Evolutionary conservation across 1,140 invertebrate species (phyloP), one percentile per base, ranked within the genome.

Genomic region (Caerostris extrusa): DNA sequence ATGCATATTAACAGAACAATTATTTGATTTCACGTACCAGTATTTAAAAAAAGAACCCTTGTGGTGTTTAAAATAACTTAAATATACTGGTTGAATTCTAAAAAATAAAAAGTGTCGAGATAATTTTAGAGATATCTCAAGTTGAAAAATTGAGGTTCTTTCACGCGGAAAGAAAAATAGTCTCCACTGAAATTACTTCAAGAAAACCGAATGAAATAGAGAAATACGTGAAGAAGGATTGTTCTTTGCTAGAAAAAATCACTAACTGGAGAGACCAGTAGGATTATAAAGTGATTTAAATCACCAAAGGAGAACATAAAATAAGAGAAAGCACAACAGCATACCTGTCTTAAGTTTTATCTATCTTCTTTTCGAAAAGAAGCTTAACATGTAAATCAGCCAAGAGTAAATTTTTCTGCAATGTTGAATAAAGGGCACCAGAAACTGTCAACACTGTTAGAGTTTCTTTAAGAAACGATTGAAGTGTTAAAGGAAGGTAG

Each of bases 241-340:
- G 71, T 34, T 50, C 53, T 77, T 77, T 50, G 53, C 71, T 12
- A 50, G 12, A 77, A 77, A 12, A 34, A 77, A 53, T 77, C 34
- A 50, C 34, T 77, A 60, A 60, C 83, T 12, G 83, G 56, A 85
- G 57, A 17, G 58, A 19, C 12, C 55, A 58, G 19, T 5, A 50
- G 50, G 55, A 85, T 85, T 58, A 85, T 85, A 60, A 85, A 85
- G 83, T 58, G 83, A 85, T 85, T 85, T 58, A 56, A 85, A 57
- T 85, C 83, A 85, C 56, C 56, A 85, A 60, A 85, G 56, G 83
- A 85, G 10, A 85, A 58, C 12, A 58, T 85, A 58, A 85, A 77
- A 85, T 60, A 60, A 85, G 7, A 57, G 56, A 50, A 19, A 57
- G 5, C 83, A 58, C 83, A n/a, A 85, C 19, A 85, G 10, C 83